These are phyloP conservation scores for Biston stratarius DNA, from an alignment of 2,888 invertebrate species.

Conservation along the genomic window DNA sequence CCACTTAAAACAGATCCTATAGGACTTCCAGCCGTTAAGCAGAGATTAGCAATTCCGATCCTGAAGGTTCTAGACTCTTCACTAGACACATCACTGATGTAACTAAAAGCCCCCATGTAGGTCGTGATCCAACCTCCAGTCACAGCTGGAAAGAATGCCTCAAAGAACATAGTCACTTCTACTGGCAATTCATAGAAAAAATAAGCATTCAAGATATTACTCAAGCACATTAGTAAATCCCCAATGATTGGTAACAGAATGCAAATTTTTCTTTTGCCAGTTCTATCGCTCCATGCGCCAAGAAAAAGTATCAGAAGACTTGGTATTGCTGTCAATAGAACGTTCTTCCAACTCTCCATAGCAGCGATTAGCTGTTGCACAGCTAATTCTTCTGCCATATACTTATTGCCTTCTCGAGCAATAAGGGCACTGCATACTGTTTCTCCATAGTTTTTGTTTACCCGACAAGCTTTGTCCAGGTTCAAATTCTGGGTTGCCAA, in stretches of 20 bases:
- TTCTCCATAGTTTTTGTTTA: conserved; percentile 90
- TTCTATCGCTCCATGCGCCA: conserved; percentile 88
- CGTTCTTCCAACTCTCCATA: conserved; percentile 85
- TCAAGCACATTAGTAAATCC: conserved; percentile 79
- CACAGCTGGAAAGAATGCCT: conserved; percentile 82
- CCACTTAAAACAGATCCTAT: conserved; percentile 78
- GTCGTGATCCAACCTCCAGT: conserved; percentile 85
- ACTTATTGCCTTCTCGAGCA: conserved; percentile 88
- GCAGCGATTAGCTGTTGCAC: conserved; percentile 85
- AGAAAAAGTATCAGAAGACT: conserved; percentile 84
- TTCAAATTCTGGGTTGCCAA: conserved; percentile 94
- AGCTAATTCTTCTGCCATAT: conserved; percentile 87
- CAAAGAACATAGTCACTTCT: conserved; percentile 81
- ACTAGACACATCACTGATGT: conserved; percentile 86
- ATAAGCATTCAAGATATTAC: conserved; percentile 82
- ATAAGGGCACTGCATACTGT: conserved; percentile 91
- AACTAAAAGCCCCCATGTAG: conserved; percentile 86
- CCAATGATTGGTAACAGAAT: conserved; percentile 85
- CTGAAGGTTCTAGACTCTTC: conserved; percentile 86
- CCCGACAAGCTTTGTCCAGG: conserved; percentile 94
- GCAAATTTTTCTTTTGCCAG: conserved; percentile 85
- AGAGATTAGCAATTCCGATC: conserved; percentile 84
- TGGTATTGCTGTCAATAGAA: conserved; percentile 84
- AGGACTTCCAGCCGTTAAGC: conserved; percentile 74
- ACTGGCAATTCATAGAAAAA: conserved; percentile 85